Evolutionary conservation across 2,797 vertebrate species (phyloP), one percentile per base, ranked within the genome.

Genomic region (Taenioides sp.): DNA sequence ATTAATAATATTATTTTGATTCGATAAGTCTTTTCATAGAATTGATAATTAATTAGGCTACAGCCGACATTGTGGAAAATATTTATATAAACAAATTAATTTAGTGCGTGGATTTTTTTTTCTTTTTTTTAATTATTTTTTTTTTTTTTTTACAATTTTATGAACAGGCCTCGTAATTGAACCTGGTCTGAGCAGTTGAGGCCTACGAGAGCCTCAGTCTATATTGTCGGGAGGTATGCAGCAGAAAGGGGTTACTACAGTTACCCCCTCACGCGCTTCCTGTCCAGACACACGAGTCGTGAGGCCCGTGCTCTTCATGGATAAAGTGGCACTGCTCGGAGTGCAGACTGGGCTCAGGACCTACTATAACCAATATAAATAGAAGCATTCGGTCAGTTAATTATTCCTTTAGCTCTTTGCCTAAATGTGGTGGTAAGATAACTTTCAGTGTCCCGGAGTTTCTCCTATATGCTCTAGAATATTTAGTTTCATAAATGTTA

Each of bases 401-500:
- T 85, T 82, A 82, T 91, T 82, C 87, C 22, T 87, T 89, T 88
- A 75, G 61, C 75, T 83, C 55, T 73, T 78, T 87, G 82, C 49
- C 80, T 83, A 73, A 81, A 73, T 80, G 84, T 84, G 84, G 73
- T 78, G 74, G n/a, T 4, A 52, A 69, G 72, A 71, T 69, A 77
- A 23, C 66, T 76, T 63, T 85, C 76, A 70, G 76, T 77, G 37
- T 74, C 66, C 68, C 62, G 22, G 64, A 72, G 49, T 61, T 70
- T 77, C 49, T 74, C 72, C 43, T 28, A 47, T 72, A 76, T 80
- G 22, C 40, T 68, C 52, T 11, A n/a, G 58, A 81, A 85, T 86
- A 89, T 93, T 92, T 90, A 65, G 85, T 93, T 93, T 89, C 90
- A 88, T 70, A 79, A 86, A 91, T 89, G 81, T 82, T 92, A 92